These are phyloP conservation scores for Drosophila borborema DNA, from an alignment of 2,888 invertebrate genomes.

Conservation along the genomic window DNA sequence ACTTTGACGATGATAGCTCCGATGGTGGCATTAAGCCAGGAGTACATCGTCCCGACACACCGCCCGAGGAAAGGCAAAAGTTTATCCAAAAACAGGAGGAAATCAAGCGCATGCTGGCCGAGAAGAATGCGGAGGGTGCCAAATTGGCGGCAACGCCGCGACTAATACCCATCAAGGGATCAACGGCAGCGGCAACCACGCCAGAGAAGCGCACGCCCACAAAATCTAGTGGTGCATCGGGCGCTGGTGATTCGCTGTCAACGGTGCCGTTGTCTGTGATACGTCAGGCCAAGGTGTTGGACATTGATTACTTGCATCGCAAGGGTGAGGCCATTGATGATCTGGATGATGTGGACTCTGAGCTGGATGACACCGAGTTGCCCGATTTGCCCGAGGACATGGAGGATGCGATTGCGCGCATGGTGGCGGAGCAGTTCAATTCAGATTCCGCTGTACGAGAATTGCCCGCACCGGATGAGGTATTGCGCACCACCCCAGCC, in stretches of 20 bases:
- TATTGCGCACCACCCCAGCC: constrained; percentile 66
- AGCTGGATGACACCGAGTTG: constrained; percentile 84
- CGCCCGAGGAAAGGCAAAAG: constrained; percentile 85
- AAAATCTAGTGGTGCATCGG: constrained; percentile 52
- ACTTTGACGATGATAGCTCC: constrained; percentile 85
- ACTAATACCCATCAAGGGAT: constrained; percentile 80
- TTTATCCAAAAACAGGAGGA: constrained; percentile 85
- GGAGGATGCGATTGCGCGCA: constrained; percentile 86
- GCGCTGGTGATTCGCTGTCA: constrained; percentile 80
- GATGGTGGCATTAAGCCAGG: constrained; percentile 85
- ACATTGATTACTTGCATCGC: constrained; percentile 84
- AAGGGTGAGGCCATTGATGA: constrained; percentile 83
- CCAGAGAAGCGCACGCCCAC: constrained; percentile 77
- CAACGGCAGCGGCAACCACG: constrained; percentile 1
- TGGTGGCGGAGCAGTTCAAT: constrained; percentile 88
- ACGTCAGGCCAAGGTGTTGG: constrained; percentile 84
- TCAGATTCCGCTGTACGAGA: constrained; percentile 87
- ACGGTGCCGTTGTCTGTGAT: constrained; percentile 85
- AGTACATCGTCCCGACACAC: constrained; percentile 85
- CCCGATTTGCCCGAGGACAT: constrained; percentile 86
- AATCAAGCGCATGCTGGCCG: constrained; percentile 85
- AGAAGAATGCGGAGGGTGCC: constrained; percentile 85
- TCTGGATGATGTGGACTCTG: constrained; percentile 80
- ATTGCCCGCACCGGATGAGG: constrained; percentile 85
- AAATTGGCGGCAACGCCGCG: constrained; percentile 83